A percentile compares a stretch with the other conserved stretches of the same genome.
phyloP scores from a whole-genome alignment of 2,797 vertebrate genomes.

The Aphelocoma californica region DNA sequence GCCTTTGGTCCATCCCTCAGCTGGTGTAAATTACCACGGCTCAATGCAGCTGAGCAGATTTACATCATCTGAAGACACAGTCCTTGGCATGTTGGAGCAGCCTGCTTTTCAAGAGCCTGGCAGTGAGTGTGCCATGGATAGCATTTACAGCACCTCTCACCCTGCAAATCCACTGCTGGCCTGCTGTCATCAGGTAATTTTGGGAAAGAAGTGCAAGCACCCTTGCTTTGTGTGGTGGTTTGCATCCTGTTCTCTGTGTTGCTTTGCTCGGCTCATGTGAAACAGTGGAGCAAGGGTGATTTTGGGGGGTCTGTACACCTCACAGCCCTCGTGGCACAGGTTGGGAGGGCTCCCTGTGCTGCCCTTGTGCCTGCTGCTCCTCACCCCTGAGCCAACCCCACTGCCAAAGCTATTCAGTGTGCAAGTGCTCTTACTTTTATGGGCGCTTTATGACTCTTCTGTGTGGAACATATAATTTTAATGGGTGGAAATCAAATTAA shows the following conservation, averaged over 20 bases:
- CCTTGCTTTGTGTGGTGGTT: not conserved
- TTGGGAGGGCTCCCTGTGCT: not conserved
- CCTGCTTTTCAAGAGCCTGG: not conserved
- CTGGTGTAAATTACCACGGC: constrained; percentile 29
- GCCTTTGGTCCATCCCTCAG: constrained; percentile 36
- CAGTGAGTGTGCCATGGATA: rapidly evolving
- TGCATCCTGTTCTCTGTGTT: not conserved
- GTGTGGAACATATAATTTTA: constrained; percentile 53
- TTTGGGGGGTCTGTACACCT: not conserved
- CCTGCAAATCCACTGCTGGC: not conserved
- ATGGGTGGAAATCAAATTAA: constrained; percentile 52
- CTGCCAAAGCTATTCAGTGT: not conserved
- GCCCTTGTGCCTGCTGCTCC: not conserved
- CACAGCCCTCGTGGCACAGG: rapidly evolving
- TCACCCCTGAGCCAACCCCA: not conserved
- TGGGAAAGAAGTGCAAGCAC: not conserved
- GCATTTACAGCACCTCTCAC: not conserved
- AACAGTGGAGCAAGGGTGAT: not conserved
- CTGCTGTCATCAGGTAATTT: not conserved
- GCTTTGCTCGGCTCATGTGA: not conserved
- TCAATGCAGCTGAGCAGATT: constrained; percentile 52
- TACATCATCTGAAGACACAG: not conserved
- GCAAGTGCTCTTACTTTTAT: constrained; percentile 35
- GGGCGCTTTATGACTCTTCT: constrained; percentile 1
- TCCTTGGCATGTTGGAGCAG: not conserved